Evolutionary conservation across 2,113 vertebrate genomes (phyloP).

Genomic region (Cyprinodon brontotheroides): DNA sequence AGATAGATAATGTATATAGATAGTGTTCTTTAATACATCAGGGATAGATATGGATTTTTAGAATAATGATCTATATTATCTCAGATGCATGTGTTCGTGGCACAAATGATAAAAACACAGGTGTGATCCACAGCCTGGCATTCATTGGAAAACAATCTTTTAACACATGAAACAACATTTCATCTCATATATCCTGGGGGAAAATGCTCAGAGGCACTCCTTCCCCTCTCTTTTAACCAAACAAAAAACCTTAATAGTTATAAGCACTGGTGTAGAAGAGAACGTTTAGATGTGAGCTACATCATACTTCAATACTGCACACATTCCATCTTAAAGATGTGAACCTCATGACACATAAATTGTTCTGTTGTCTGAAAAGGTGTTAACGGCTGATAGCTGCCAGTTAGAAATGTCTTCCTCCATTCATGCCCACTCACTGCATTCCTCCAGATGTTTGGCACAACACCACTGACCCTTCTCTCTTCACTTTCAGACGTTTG

Average conservation of each 20-base stretch:
- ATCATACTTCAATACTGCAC: conserved; percentile 21
- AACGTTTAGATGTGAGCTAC: conserved; percentile 28
- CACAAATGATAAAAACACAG: conserved; percentile 22
- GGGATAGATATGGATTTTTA: not conserved
- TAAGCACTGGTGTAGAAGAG: conserved; percentile 33
- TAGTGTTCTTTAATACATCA: no score
- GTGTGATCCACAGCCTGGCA: conserved; percentile 20
- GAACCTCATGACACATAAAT: conserved; percentile 52
- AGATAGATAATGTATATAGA: not conserved
- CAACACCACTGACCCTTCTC: conserved; percentile 41
- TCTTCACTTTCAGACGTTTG: conserved; percentile 45
- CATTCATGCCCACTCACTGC: conserved; percentile 24
- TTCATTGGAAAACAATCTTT: conserved; percentile 5
- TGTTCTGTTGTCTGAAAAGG: conserved; percentile 35
- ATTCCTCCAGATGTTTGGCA: conserved; percentile 60
- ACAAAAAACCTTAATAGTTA: conserved; percentile 41
- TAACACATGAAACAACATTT: conserved; percentile 39
- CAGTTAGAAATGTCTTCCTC: conserved; percentile 2
- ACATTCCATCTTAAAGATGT: conserved; percentile 38
- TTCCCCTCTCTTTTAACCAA: conserved; percentile 32
- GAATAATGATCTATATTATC: not conserved
- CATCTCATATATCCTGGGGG: conserved; percentile 35
- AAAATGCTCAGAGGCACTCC: conserved; percentile 43
- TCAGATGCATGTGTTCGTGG: not conserved
- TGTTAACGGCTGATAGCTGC: conserved; percentile 32